Evolutionary conservation across 2,888 invertebrate genomes (phyloP), one percentile per base, ranked within the genome.

Genomic region (Dyspetes luteomarginatus): DNA sequence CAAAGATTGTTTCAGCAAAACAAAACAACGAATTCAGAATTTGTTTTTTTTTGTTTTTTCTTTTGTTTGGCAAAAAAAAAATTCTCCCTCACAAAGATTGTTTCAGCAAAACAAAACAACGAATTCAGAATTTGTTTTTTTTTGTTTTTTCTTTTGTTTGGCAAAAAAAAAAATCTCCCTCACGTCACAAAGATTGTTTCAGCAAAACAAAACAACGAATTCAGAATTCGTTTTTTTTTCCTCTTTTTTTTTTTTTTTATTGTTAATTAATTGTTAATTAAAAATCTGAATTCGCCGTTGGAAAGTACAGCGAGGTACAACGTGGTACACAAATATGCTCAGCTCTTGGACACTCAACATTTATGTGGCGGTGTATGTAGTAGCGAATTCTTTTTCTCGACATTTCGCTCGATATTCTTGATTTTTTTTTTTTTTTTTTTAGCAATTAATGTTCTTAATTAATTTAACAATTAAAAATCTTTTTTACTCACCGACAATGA

Each of bases 401-500:
- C 30, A 17, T 55, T 68, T 68, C 50, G 9, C 26, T 55, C 55
- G n/a, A 50, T 28, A 67, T 36, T n/a, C n/a, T n/a, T n/a, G n/a
- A n/a, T n/a, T n/a, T n/a, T 17, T 24, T 19, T 19, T 22, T 5
- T 67, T 67, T 52, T 3, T 67, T 22, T 22, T 48, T 52, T 2
- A n/a, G 30, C 12, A 9, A 67, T 7, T 36, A n/a, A 67, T 22
- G 22, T 52, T 45, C 17, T 26, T 17, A 43, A 26, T 56, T 3
- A 43, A 60, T 58, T 24, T 67, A 60, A 43, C 48, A 56, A 43
- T 26, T 17, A 43, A 22, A 55, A 55, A 41, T 58, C 50, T 30
- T 50, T 64, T 26, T 81, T 87, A 94, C 95, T 95, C 93, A 96
- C 97, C 95, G 92, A 97, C 95, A 91, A 96, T 95, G 89, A 97